Evolutionary conservation across 2,888 invertebrate species (phyloP), one percentile per base, ranked within the genome.

Genomic region (Portevinia maculata): DNA sequence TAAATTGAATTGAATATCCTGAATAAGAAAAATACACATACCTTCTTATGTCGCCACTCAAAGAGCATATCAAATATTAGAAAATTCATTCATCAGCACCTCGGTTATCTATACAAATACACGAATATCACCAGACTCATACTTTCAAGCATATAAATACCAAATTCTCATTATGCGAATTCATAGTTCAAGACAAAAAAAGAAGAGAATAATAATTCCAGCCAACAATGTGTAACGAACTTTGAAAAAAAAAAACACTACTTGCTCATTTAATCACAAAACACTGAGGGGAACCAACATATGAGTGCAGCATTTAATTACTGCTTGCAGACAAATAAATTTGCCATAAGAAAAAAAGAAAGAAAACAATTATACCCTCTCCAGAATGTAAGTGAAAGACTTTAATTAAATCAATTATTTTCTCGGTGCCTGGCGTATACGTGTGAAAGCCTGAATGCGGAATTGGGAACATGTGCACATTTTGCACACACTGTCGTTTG

Each of bases 371-470:
- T 39, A 52, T 9, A 11, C 8, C 21, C 11, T 11, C 19, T 11
- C 11, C n/a, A 41, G 34, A 60, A 55, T 62, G 64, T 60, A 64
- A 75, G 75, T 64, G 75, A 81, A 70, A 70, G 79, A 81, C 76
- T 71, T 81, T 81, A 81, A 76, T 81, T 81, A 81, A 76, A 71
- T 76, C 70, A 76, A 81, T 81, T 81, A 81, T 76, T 76, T 76
- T 34, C 4, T 32, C 11, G 46, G 32, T 71, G 69, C 19, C 9
- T 9, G 11, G 19, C n/a, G n/a, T n/a, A n/a, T 21, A 3, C 48
- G 76, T 71, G 70, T 52, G 70, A 60, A 64, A 70, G 71, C 11
- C 39, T 67, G 48, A 44, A 55, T 53, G 4, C 17, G 30, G 44
- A 59, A 65, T 62, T 65, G 65, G 65, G 41, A 70, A 37, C 19